A percentile compares a stretch with the other conserved stretches of the same genome.
These are phyloP conservation scores for Ischnus inquisitorius DNA, from an alignment of 2,888 invertebrate genomes.

Conservation along the genomic window DNA sequence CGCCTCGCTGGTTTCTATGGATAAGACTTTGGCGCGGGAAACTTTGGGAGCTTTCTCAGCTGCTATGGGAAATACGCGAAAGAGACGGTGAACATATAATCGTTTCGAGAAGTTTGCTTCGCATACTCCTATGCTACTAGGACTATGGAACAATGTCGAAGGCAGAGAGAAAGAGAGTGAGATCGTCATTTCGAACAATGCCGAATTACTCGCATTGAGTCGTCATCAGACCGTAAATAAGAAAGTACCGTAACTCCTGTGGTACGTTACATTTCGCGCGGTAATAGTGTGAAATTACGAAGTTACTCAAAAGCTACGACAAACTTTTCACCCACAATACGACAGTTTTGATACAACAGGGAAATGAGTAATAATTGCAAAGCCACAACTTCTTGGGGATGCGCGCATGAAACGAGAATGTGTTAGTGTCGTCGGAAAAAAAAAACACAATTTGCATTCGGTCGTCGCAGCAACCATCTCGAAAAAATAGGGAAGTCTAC, in stretches of 20 bases:
- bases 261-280: background rate
- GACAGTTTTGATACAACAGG: background rate
- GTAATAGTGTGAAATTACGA: background rate
- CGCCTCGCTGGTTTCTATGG: background rate
- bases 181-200: slow-evolving; percentile 2
- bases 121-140: background rate
- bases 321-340: background rate
- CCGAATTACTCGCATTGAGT: background rate
- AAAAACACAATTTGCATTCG: too few species aligned
- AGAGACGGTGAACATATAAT: background rate
- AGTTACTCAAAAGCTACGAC: background rate
- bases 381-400: background rate
- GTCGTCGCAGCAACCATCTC: too few species aligned
- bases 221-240: slow-evolving; percentile 20
- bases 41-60: slow-evolving; percentile 32
- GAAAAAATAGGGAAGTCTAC: too few species aligned
- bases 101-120: slow-evolving; percentile 23
- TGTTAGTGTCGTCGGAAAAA: too few species aligned
- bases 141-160: slow-evolving; percentile 8
- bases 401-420: too few species aligned
- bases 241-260: background rate
- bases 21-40: slow-evolving; percentile 10
- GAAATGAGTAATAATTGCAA: background rate
- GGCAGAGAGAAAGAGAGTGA: background rate
- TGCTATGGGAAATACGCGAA: background rate